A percentile compares a stretch with the other conserved stretches of the same genome.
These are phyloP conservation scores for Dissostichus mawsoni DNA, from an alignment of 2,113 vertebrate genomes.

Conservation along the genomic window DNA sequence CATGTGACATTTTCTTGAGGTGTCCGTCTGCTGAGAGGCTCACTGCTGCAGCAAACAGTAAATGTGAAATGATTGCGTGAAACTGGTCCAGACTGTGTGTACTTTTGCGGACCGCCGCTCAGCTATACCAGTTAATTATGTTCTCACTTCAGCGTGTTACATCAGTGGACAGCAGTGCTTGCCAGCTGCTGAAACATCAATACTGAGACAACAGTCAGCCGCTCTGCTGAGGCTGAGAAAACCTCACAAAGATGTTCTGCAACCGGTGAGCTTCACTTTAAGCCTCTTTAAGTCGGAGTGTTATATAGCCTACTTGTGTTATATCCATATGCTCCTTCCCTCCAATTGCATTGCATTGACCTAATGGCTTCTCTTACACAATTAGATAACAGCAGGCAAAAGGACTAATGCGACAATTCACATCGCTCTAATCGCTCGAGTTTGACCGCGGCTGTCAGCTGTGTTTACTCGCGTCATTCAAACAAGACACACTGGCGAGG, in stretches of 20 bases:
- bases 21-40: conserved; percentile 68
- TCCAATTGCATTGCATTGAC: too few species aligned
- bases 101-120: conserved; percentile 11
- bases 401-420: too few species aligned
- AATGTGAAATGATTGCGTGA: conserved; percentile 64
- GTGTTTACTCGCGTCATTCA: too few species aligned
- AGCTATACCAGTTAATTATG: conserved; percentile 30
- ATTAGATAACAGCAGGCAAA: too few species aligned
- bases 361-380: too few species aligned
- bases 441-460: too few species aligned
- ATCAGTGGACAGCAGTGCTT: background rate
- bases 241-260: conserved; percentile 13
- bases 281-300: too few species aligned
- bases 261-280: background rate
- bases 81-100: conserved; percentile 29
- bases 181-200: conserved; percentile 16
- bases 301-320: too few species aligned
- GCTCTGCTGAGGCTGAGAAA: conserved; percentile 11
- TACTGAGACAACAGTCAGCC: background rate
- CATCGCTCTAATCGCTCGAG: too few species aligned
- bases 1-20: conserved; percentile 79
- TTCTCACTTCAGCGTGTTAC: conserved; percentile 1
- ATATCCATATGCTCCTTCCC: too few species aligned
- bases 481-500: too few species aligned
- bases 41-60: conserved; percentile 70